A percentile compares a stretch with the other conserved stretches of the same genome.
phyloP scores from a whole-genome alignment of 1,140 invertebrate genomes.

The Lerema accius region DNA sequence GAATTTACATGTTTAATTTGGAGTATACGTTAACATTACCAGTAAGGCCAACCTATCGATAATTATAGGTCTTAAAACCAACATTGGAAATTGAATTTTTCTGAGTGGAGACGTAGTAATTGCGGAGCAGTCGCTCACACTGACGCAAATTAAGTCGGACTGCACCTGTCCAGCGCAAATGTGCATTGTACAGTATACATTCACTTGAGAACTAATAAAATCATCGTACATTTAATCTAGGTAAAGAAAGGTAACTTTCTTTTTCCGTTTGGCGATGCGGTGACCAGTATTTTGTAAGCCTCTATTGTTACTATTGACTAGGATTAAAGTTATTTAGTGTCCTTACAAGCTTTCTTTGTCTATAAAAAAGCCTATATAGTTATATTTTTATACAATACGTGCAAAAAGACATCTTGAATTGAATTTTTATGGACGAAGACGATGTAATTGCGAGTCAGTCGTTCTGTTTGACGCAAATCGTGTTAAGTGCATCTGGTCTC shows the following conservation, averaged over 20 bases:
- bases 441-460: constrained; percentile 12
- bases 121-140: constrained; percentile 44
- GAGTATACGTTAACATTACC: constrained; percentile 16
- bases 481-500: constrained; percentile 56
- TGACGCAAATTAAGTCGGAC: constrained; percentile 65
- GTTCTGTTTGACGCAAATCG: constrained; percentile 36
- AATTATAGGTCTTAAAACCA: constrained; percentile 53
- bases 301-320: no score
- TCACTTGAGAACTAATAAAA: not conserved
- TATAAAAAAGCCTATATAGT: not conserved
- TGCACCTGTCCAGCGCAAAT: constrained; percentile 61
- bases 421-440: constrained; percentile 32
- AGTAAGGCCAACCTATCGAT: constrained; percentile 21
- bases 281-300: no score
- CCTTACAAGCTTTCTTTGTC: no score
- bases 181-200: not conserved
- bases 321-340: no score
- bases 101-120: constrained; percentile 67
- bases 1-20: constrained; percentile 25
- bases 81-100: constrained; percentile 78
- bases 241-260: no score
- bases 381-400: not conserved
- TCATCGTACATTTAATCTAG: no score
- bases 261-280: no score
- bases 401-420: constrained; percentile 33